phyloP scores from a whole-genome alignment of 2,888 invertebrate species.

The Eristalis intricaria region DNA sequence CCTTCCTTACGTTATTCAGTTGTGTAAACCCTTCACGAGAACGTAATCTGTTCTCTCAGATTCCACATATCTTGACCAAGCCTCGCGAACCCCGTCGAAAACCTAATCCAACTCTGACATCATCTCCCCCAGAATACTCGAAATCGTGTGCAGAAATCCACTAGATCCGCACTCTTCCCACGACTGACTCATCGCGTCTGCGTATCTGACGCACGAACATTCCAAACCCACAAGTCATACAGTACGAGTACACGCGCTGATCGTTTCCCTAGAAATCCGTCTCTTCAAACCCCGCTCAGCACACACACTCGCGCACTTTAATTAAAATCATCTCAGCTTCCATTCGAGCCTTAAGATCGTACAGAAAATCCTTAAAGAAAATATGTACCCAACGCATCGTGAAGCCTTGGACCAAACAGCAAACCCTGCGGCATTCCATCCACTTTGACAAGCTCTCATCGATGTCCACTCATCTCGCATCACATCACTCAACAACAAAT shows the following conservation, averaged over 20 bases:
- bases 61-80: no score
- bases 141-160: no score
- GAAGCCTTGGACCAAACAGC: slow-evolving; percentile 10
- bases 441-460: slow-evolving; percentile 6
- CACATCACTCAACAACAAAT: slow-evolving; percentile 47
- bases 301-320: neutral
- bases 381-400: slow-evolving; percentile 2
- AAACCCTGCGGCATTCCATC: slow-evolving; percentile 52
- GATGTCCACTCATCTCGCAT: slow-evolving; percentile 10
- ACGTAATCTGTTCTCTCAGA: no score
- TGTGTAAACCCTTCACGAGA: no score
- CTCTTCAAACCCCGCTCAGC: neutral
- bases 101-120: no score
- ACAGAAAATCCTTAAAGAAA: slow-evolving; percentile 23
- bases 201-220: neutral
- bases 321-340: neutral
- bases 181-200: neutral
- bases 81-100: no score
- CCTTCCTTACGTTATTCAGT: no score
- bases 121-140: no score
- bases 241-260: neutral
- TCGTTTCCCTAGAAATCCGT: neutral
- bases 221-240: neutral
- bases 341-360: neutral
- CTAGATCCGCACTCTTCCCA: neutral